phyloP scores from a whole-genome alignment of 2,113 vertebrate species.

The Daubentonia madagascariensis region DNA sequence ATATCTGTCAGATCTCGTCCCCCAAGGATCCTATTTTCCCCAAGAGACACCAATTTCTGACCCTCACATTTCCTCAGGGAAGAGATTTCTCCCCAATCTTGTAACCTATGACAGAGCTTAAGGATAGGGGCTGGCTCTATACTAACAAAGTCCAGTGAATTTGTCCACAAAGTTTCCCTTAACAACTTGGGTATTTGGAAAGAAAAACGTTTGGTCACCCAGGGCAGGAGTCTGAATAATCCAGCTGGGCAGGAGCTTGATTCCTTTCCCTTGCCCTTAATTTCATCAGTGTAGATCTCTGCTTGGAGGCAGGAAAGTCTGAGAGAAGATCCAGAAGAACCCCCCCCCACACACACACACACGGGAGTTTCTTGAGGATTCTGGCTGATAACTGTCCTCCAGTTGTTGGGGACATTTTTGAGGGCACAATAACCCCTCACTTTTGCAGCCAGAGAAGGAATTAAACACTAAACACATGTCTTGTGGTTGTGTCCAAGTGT shows the following conservation, averaged over 20 bases:
- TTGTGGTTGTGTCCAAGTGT: too few relatives aligned
- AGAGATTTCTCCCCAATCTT: neutral
- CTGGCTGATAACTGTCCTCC: neutral
- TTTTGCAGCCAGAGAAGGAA: neutral
- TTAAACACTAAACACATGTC: accelerated
- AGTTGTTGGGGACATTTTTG: neutral
- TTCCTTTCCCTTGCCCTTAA: neutral
- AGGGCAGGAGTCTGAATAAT: neutral
- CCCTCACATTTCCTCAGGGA: neutral
- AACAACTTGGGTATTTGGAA: neutral
- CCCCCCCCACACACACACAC: too few relatives aligned
- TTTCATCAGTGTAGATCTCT: neutral
- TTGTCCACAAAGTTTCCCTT: neutral
- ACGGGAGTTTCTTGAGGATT: neutral
- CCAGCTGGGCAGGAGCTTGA: accelerated
- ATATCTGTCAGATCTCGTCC: neutral
- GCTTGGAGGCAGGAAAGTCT: too few relatives aligned
- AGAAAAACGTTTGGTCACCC: accelerated
- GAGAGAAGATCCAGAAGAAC: neutral
- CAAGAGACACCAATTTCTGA: neutral
- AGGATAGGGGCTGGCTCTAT: neutral
- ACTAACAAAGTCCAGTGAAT: neutral
- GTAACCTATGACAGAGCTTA: neutral
- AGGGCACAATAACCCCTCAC: neutral
- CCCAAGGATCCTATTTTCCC: neutral